These are phyloP conservation scores for Ichneumoninae sp. DNA, from an alignment of 2,888 invertebrate species.

Conservation along the genomic window DNA sequence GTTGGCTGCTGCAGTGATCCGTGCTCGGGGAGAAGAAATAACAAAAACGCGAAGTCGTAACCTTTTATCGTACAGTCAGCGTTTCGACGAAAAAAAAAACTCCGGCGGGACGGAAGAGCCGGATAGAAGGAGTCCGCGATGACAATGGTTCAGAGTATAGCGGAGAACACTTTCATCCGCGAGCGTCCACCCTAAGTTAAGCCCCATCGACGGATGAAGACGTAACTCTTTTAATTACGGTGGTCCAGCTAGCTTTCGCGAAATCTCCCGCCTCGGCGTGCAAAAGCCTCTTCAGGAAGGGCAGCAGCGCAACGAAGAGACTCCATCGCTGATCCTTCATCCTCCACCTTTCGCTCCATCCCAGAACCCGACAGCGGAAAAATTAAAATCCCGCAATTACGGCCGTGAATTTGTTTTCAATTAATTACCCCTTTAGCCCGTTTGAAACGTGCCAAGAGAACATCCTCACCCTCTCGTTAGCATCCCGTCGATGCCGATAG, in stretches of 20 bases:
- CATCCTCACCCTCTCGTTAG: constrained; percentile 17
- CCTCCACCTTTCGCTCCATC: background rate
- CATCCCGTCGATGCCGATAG: constrained; percentile 12
- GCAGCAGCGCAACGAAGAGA: constrained; percentile 21
- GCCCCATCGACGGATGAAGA: constrained; percentile 71
- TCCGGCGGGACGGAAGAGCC: background rate
- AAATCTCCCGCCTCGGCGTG: constrained; percentile 20
- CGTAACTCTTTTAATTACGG: constrained; percentile 81
- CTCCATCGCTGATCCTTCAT: constrained; percentile 35
- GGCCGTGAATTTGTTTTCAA: constrained; percentile 78
- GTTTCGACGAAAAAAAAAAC: constrained; percentile 43
- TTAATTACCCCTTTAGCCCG: constrained; percentile 76
- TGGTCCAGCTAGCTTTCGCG: constrained; percentile 69
- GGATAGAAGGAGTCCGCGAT: constrained; percentile 9
- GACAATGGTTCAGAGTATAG: background rate
- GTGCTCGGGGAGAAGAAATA: constrained; percentile 63
- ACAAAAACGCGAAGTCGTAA: constrained; percentile 68
- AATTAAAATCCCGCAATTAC: constrained; percentile 80
- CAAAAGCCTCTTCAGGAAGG: constrained; percentile 45
- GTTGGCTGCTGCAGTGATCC: constrained; percentile 58
- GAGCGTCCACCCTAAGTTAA: background rate
- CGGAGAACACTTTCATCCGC: background rate
- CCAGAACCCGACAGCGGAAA: constrained; percentile 68
- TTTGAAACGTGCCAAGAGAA: background rate
- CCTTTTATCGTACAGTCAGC: constrained; percentile 68